Evolutionary conservation across 2,113 vertebrate genomes (phyloP), one percentile per base, ranked within the genome.

Genomic region (Spermophilus dauricus): DNA sequence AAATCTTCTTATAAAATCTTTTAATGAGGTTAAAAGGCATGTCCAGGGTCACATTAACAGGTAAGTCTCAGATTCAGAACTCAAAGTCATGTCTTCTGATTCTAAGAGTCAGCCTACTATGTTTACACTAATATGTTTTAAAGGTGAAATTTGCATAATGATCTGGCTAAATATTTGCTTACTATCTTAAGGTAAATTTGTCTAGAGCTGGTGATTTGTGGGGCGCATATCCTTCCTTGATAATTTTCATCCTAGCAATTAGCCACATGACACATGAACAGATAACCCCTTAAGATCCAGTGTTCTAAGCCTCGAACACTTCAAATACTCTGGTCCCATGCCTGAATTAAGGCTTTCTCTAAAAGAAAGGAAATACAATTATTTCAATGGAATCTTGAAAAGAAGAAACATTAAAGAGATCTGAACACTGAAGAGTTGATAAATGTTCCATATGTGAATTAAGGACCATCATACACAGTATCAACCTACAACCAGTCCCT

Each of bases 21-120:
- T 83, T 73, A 48, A 86, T 75, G 37, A 73, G 45, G 20, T 86
- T n/a, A 94, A 91, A 92, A 91, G 63, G 61, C 3, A 80, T 53
- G 3, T 28, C 28, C 18, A 89, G 22, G 48, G 69, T 91, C 53
- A 61, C 37, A 5, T 67, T 80, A 91, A 76, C 16, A 58, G 61
- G 22, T 86, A 75, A 91, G 28, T 18, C 22, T 26, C 7, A 91
- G 67, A 72, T 11, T 77, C 39, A 61, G 53, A 84, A 56, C 3
- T 42, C 17, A 83, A 86, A 89, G 34, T 22, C 45, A 63, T 8
- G 30, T 84, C 28, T 82, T 65, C 24, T 92, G 53, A 67, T 75
- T 6, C 58, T 76, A 22, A 48, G 34, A 73, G 14, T 48, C 53
- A 92, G 83, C 0, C 42, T 63, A 80, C 18, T 83, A 42, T 73